phyloP scores from a whole-genome alignment of 2,113 vertebrate species.

The Boulengeromyrus knoepffleri region DNA sequence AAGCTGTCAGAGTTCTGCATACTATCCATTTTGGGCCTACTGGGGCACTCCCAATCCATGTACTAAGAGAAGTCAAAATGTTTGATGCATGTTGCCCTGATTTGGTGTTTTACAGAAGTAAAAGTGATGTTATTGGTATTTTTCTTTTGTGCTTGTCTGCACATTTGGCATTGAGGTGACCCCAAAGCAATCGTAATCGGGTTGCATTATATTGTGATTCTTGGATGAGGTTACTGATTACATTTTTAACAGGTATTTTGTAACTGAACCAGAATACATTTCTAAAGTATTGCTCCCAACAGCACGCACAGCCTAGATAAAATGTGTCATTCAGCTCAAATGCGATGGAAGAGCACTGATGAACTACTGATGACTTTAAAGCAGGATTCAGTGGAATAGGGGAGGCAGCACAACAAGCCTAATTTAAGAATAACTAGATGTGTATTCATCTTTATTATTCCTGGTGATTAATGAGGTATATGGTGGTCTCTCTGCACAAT shows the following conservation, averaged over 20 bases:
- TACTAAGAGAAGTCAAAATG: background rate
- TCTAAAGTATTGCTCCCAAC: background rate
- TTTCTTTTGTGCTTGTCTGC: background rate
- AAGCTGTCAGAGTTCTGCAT: background rate
- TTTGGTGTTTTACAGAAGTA: background rate
- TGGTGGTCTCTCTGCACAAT: background rate
- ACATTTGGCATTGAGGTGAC: background rate
- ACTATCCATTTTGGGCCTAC: background rate
- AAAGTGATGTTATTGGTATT: background rate
- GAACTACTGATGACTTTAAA: background rate
- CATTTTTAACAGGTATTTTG: background rate
- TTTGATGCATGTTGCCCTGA: background rate
- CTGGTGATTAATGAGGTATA: constrained; percentile 5
- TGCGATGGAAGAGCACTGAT: background rate
- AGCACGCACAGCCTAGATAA: background rate
- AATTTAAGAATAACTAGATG: background rate
- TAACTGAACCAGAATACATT: background rate
- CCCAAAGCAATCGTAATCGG: background rate
- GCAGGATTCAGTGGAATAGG: background rate
- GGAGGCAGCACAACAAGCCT: background rate
- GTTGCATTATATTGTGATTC: background rate
- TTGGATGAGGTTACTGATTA: background rate
- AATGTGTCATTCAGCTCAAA: background rate
- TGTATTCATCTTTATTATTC: constrained; percentile 4
- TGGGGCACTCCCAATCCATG: background rate